These are phyloP conservation scores for Glaucidium brasilianum DNA, from an alignment of 2,113 vertebrate genomes.

Conservation along the genomic window DNA sequence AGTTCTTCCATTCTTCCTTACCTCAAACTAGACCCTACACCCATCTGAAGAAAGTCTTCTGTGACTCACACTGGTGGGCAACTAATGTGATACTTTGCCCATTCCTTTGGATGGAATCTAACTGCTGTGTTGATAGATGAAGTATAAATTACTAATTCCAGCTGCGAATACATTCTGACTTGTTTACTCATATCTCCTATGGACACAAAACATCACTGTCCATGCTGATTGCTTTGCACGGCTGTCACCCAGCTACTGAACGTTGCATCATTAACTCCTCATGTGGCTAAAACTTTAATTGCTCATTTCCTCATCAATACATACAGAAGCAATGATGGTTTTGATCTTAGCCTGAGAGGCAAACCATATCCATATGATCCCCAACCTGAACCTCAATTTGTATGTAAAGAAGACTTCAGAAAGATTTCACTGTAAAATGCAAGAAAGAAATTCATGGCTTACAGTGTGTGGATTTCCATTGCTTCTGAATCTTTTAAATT, in stretches of 20 bases:
- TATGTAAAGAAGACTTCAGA: not conserved
- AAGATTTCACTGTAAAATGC: not conserved
- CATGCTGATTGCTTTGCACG: not conserved
- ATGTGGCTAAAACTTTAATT: not conserved
- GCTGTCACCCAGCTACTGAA: not conserved
- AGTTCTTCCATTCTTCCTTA: not conserved
- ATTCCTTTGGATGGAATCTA: not conserved
- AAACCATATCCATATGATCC: not conserved
- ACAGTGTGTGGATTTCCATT: not conserved
- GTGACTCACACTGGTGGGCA: not conserved
- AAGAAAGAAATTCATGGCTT: not conserved
- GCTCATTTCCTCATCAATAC: not conserved
- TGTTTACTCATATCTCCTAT: fast-evolving
- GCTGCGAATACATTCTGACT: not conserved
- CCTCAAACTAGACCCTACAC: not conserved
- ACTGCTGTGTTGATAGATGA: not conserved
- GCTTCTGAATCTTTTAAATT: not conserved
- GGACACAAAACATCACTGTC: not conserved
- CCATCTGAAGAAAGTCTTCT: not conserved
- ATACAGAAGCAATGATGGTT: not conserved
- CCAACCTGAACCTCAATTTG: fast-evolving
- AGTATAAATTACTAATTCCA: not conserved
- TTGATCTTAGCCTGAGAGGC: not conserved
- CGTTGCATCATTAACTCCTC: not conserved
- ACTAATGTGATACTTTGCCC: not conserved